phyloP scores from a whole-genome alignment of 2,113 vertebrate genomes.

The Aphelocoma coerulescens region DNA sequence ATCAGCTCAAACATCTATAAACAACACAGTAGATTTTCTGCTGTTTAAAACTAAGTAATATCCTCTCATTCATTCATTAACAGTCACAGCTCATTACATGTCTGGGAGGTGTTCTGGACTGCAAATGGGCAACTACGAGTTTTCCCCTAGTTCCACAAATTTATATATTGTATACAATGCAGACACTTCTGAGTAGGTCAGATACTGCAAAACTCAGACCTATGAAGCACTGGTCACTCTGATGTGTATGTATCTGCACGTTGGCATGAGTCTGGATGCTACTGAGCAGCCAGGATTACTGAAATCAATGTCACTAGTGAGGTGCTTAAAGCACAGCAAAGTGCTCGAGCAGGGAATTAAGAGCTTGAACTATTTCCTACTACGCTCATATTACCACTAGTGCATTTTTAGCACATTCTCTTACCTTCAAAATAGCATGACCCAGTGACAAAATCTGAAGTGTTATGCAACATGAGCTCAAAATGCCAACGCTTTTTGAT shows the following conservation, averaged over 20 bases:
- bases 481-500: background rate
- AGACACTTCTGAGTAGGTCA: background rate
- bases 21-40: background rate
- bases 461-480: background rate
- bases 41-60: background rate
- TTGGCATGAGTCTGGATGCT: background rate
- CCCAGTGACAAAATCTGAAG: background rate
- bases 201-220: background rate
- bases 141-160: background rate
- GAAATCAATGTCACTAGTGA: background rate
- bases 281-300: background rate
- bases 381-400: background rate
- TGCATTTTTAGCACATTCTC: background rate
- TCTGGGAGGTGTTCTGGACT: background rate
- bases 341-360: background rate
- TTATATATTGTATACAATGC: fast-evolving
- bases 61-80: background rate
- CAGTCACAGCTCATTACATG: background rate
- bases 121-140: background rate
- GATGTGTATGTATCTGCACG: fast-evolving
- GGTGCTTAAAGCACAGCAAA: background rate
- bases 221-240: background rate
- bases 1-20: background rate
- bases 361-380: background rate
- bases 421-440: background rate